These are phyloP conservation scores for Drosophila subobscura DNA, from an alignment of 1,140 invertebrate species.

Conservation along the genomic window DNA sequence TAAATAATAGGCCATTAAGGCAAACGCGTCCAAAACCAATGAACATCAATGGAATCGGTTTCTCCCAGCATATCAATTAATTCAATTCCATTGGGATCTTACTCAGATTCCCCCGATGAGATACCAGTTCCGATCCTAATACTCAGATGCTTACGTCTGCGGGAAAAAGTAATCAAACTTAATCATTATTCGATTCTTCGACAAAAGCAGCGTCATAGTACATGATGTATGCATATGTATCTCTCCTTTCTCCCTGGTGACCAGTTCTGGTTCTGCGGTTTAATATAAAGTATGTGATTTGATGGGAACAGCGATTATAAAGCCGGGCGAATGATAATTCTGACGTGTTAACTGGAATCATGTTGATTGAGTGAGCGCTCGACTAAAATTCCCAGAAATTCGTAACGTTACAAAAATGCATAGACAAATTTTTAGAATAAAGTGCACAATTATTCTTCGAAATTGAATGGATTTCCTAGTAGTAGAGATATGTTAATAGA, in stretches of 20 bases:
- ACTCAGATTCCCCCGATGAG: conserved; percentile 1
- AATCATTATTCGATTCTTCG: conserved; percentile 18
- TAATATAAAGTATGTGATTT: neutral
- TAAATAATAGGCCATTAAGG: conserved; percentile 53
- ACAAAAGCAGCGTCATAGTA: conserved; percentile 12
- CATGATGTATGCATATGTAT: too few species aligned
- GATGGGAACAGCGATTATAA: neutral
- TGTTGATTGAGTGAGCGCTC: conserved; percentile 10
- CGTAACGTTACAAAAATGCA: neutral
- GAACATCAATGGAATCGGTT: conserved; percentile 71
- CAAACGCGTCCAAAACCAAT: conserved; percentile 21
- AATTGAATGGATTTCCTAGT: conserved; percentile 13
- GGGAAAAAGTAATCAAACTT: conserved; percentile 62
- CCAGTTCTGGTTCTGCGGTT: conserved; percentile 45
- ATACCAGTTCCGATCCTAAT: conserved; percentile 11
- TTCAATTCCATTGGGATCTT: conserved; percentile 16
- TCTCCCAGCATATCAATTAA: conserved; percentile 44
- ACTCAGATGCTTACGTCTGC: conserved; percentile 48
- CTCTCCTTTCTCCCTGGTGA: conserved; percentile 10
- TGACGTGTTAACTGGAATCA: conserved; percentile 32
- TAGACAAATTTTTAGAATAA: too few species aligned
- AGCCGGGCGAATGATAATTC: neutral
- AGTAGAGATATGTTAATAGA: conserved; percentile 3
- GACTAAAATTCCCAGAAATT: conserved; percentile 28
- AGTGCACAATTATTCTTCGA: conserved; percentile 9